A percentile compares a stretch with the other conserved stretches of the same genome.
phyloP scores from a whole-genome alignment of 2,888 invertebrate species.

The Dynastes maya region DNA sequence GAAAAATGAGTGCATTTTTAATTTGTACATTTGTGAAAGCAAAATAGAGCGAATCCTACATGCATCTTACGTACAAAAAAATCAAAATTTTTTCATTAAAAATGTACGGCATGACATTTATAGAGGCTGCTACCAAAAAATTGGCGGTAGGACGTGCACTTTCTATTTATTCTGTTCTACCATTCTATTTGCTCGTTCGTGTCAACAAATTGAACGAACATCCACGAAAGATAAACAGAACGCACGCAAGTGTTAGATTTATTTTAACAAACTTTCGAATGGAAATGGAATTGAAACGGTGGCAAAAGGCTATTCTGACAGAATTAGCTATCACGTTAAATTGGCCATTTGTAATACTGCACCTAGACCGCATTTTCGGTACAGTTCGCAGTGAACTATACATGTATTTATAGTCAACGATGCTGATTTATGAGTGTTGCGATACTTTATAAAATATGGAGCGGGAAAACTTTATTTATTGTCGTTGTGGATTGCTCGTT shows the following conservation, averaged over 20 bases:
- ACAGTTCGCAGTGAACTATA: conserved; percentile 17
- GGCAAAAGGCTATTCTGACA: conserved; percentile 33
- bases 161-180: conserved; percentile 25
- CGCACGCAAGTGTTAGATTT: conserved; percentile 38
- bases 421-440: conserved; percentile 32
- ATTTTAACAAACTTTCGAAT: conserved; percentile 35
- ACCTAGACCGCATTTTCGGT: conserved; percentile 36
- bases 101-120: too few relatives aligned
- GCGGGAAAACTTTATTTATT: conserved; percentile 35
- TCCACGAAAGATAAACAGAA: conserved; percentile 34
- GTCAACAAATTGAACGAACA: conserved; percentile 42
- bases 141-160: background rate
- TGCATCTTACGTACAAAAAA: too few relatives aligned
- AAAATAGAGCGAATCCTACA: too few relatives aligned
- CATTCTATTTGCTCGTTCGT: background rate
- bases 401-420: conserved; percentile 35
- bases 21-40: too few relatives aligned
- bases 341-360: conserved; percentile 38
- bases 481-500: conserved; percentile 24
- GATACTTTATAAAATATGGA: conserved; percentile 42
- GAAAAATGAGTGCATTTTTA: too few relatives aligned
- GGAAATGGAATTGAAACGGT: conserved; percentile 38
- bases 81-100: too few relatives aligned
- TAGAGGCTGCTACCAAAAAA: background rate
- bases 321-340: conserved; percentile 41